Evolutionary conservation across 1,140 invertebrate genomes (phyloP), one percentile per base, ranked within the genome.

Genomic region (Delia radicum): DNA sequence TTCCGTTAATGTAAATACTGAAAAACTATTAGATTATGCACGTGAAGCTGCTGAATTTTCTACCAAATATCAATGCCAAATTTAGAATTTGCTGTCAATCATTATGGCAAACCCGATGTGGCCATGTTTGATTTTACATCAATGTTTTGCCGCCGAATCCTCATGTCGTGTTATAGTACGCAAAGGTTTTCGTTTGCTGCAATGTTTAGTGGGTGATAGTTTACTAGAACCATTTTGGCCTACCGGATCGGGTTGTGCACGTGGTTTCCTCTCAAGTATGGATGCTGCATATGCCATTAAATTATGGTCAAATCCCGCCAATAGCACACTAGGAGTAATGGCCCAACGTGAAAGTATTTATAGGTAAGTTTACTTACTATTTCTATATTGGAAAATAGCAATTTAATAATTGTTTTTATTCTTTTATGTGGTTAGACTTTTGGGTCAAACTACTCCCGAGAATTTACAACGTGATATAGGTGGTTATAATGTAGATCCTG

Each of bases 41-140:
- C 89, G 92, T 69, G 96, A 99, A 87, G 98, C 98, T 0, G 98
- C 98, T 0, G 92, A 97, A 82, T 98, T 98, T 88, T 96, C 96
- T 5, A 99, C 98, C 0, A 92, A 96, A 84, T 94, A 96, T 84
- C 91, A 95, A 91, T 99, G 87, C 93, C 95, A 33, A 89, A 94
- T 77, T 88, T 96, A 75, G 96, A 99, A 85, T 99, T 98, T 88
- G 97, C 98, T 1, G 94, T 98, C 0, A 99, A 99, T 89, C 97
- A 99, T 87, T 98, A 98, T 85, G 96, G 97, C 2, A 95, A 98
- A 85, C 94, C 97, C 2, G 98, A 99, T 87, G 95, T 99, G 0
- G 96, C 97, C n/a, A 97, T 99, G 92, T 99, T 99, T 87, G 98
- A 99, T 87, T 99, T 99, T 85, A 99, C 98, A 0, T 98, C 96